Evolutionary conservation across 2,797 vertebrate species (phyloP).

Genomic region (Sitta carolinensis): DNA sequence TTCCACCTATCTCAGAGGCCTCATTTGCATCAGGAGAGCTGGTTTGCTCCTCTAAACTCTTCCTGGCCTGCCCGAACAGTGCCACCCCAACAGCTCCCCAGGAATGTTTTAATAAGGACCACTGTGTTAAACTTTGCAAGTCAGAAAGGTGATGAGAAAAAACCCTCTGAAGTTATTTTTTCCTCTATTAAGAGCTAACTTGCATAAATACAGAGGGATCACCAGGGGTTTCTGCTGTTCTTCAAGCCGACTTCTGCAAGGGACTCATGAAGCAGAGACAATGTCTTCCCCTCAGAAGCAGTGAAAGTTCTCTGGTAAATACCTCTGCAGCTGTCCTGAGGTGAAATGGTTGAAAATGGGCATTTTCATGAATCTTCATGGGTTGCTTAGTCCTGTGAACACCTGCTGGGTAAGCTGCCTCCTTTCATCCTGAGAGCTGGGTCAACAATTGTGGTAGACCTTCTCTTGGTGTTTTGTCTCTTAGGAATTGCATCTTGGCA

Average conservation of each 20-base stretch:
- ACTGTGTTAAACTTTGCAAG: not conserved
- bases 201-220: not conserved
- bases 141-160: not conserved
- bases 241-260: not conserved
- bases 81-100: not conserved
- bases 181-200: not conserved
- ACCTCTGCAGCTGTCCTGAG: not conserved
- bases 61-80: not conserved
- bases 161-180: not conserved
- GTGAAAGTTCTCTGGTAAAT: not conserved
- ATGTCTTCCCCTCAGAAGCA: not conserved
- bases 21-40: not conserved
- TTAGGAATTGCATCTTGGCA: not conserved
- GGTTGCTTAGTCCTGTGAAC: not conserved
- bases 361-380: not conserved
- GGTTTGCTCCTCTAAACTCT: not conserved
- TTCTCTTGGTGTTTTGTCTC: not conserved
- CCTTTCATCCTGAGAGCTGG: not conserved
- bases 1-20: not conserved
- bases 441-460: not conserved
- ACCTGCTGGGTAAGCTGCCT: not conserved
- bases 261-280: not conserved
- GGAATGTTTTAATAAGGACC: not conserved
- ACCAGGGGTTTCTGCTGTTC: not conserved
- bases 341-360: not conserved